These are phyloP conservation scores for Eolophus roseicapilla DNA, from an alignment of 2,113 vertebrate genomes.

Conservation along the genomic window DNA sequence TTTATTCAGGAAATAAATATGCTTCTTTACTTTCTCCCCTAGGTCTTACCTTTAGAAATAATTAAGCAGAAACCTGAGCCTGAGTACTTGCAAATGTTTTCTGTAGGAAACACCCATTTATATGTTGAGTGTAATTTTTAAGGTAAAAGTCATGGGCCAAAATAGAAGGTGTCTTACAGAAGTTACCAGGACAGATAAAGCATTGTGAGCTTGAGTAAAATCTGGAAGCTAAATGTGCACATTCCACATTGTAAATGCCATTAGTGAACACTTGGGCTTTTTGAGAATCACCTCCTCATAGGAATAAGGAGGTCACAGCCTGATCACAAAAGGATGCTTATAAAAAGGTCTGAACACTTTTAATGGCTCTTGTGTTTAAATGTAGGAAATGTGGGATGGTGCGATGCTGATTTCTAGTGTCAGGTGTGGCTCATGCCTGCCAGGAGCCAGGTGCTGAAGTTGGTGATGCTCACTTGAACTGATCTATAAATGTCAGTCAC, in stretches of 20 bases:
- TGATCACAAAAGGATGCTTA: neutral
- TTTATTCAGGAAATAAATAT: neutral
- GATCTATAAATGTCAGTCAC: accelerated
- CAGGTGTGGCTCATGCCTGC: neutral
- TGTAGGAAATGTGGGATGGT: neutral
- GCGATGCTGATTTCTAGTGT: neutral
- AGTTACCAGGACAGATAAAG: neutral
- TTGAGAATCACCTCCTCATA: neutral
- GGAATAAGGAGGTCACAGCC: neutral
- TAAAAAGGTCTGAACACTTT: neutral
- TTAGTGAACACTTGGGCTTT: neutral
- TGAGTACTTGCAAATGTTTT: neutral
- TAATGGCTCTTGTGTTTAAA: neutral
- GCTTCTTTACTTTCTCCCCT: neutral
- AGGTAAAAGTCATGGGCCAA: neutral
- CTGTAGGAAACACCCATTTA: neutral
- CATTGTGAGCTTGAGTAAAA: neutral
- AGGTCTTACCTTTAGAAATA: neutral
- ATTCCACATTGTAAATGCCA: accelerated
- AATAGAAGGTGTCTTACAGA: neutral
- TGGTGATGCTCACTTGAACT: neutral
- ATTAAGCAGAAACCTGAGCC: neutral
- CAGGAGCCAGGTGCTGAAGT: neutral
- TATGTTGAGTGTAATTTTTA: neutral
- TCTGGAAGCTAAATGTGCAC: accelerated